phyloP scores from a whole-genome alignment of 2,888 invertebrate species.

The Archips xylosteana region DNA sequence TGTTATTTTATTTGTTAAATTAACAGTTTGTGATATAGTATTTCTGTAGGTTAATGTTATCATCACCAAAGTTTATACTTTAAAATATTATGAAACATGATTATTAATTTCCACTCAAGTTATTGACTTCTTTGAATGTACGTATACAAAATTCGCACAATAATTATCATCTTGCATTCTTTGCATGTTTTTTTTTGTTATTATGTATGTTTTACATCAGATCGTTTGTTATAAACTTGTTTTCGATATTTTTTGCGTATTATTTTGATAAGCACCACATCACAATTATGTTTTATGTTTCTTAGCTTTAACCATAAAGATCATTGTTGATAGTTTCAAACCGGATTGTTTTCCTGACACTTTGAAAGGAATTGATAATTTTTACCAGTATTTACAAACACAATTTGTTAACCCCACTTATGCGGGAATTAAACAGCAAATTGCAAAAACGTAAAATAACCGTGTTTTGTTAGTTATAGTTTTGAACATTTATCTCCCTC shows the following conservation, averaged over 20 bases:
- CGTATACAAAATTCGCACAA: conserved; percentile 65
- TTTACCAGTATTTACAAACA: not conserved
- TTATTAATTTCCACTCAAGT: conserved; percentile 49
- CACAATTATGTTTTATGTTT: conserved; percentile 30
- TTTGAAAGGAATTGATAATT: not conserved
- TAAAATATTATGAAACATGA: conserved; percentile 35
- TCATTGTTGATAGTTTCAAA: not conserved
- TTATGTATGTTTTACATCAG: conserved; percentile 26
- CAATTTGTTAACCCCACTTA: not conserved
- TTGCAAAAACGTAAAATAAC: not conserved
- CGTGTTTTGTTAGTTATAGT: not conserved
- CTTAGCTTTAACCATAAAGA: not conserved
- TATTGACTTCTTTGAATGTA: conserved; percentile 66
- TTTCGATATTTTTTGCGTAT: conserved; percentile 36
- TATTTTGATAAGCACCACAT: conserved; percentile 30
- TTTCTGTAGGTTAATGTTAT: conserved; percentile 70
- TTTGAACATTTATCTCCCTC: not conserved
- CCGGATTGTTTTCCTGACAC: not conserved
- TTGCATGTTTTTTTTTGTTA: conserved; percentile 31
- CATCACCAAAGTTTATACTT: conserved; percentile 74
- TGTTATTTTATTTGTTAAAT: conserved; percentile 73
- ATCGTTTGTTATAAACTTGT: conserved; percentile 38
- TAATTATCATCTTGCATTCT: conserved; percentile 42
- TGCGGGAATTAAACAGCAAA: not conserved
- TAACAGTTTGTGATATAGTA: conserved; percentile 71